Base-by-base conservation (phyloP, 2,113 vertebrate genomes). In the Channa maculata region DNA sequence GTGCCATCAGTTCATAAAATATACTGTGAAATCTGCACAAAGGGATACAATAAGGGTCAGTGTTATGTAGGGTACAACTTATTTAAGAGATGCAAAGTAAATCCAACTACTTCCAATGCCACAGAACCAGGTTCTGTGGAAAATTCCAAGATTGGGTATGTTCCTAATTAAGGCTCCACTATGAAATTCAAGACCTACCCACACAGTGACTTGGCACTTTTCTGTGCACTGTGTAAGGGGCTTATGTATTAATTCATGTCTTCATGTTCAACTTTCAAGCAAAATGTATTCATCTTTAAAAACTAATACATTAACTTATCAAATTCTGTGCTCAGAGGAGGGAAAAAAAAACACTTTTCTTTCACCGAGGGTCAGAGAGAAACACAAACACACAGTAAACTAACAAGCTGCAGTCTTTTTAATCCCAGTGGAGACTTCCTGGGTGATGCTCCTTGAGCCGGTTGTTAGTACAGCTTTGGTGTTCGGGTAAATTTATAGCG, bases 141-240 rank as follows among this genome's bases (percentile, higher is more conserved):
- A 87, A 77, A 91, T 90, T 79, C 80, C 84, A 46, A 38, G 24
- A 48, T 36, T 14, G 2, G 53, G 77, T 82, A 86, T 89, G 90
- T 73, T 88, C 76, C 86, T 67, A 88, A 88, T 92, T 87, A 90
- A 66, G 39, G 45, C 12, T 65, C 37, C 53, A 75, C 57, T 33
- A 6, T 75, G 73, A 70, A 74, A 76, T 59, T 43, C 10, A 76
- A 57, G 63, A 70, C 71, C 77, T 37, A 59, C 55, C 55, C 54
- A 33, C 65, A 49, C 65, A 48, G 85, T 90, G 84, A 89, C 81
- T 88, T 45, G 0, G 86, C 89, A 86, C 66, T 80, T 88, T 86
- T 79, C n/a, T 37, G 3, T 24, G 49, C 48, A 43, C 15, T 34
- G 39, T 15, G 48, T 71, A 60, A 50, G 24, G 8, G 33, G 5